A percentile compares a stretch with the other conserved stretches of the same genome.
phyloP scores from a whole-genome alignment of 1,140 invertebrate species.

The Drosophila burlai region DNA sequence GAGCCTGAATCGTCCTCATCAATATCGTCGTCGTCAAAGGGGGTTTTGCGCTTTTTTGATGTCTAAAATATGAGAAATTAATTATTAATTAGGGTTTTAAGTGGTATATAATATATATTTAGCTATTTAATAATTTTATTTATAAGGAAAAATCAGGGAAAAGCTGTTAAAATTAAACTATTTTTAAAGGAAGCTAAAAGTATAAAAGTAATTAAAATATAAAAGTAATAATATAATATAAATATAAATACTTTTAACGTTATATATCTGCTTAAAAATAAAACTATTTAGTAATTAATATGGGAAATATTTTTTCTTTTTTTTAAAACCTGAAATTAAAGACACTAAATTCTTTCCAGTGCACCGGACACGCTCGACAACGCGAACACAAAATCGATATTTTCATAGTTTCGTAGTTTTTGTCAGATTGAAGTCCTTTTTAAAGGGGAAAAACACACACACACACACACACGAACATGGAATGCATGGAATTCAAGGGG shows the following conservation, averaged over 20 bases:
- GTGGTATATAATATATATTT: neutral
- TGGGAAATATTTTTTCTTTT: neutral
- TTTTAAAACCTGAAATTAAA: neutral
- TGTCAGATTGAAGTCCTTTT: conserved; percentile 4
- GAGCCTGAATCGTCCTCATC: conserved; percentile 91
- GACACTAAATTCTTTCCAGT: conserved; percentile 11
- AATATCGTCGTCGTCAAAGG: conserved; percentile 71
- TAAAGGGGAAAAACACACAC: neutral
- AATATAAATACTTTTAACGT: neutral
- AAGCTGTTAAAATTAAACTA: neutral
- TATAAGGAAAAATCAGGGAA: neutral
- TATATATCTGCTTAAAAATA: neutral
- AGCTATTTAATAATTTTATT: neutral
- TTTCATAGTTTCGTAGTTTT: conserved; percentile 23
- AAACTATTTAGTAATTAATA: neutral
- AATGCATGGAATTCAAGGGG: conserved; percentile 1
- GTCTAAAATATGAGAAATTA: conserved; percentile 44
- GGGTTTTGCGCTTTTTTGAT: conserved; percentile 73
- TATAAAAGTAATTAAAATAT: neutral
- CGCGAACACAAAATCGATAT: conserved; percentile 42
- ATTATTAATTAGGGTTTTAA: neutral
- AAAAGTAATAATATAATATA: neutral
- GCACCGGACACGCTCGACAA: conserved; percentile 7
- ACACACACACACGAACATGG: neutral
- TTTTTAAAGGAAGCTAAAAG: neutral